These are phyloP conservation scores for Alces alces DNA, from an alignment of 2,113 vertebrate genomes.

Conservation along the genomic window DNA sequence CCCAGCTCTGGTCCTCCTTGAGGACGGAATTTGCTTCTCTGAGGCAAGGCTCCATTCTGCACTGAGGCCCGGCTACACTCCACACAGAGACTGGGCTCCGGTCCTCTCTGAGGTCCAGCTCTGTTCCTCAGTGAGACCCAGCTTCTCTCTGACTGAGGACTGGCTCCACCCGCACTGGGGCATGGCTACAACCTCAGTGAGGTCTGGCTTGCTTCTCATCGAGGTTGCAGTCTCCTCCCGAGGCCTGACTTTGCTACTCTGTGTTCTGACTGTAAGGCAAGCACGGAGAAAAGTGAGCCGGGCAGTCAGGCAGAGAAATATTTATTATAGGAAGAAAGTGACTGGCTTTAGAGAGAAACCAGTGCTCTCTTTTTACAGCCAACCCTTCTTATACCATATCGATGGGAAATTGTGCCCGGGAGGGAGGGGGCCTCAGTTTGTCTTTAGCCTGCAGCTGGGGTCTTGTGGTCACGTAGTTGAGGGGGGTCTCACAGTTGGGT, in stretches of 20 bases:
- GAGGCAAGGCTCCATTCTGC: neutral
- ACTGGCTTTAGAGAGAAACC: neutral
- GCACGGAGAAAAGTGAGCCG: neutral
- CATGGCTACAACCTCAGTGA: neutral
- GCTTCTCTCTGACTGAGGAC: neutral
- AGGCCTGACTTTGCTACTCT: neutral
- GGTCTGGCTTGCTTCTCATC: neutral
- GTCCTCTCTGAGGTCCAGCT: neutral
- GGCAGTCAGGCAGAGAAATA: neutral
- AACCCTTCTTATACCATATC: accelerated
- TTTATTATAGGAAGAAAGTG: neutral
- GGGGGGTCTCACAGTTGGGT: too few relatives aligned
- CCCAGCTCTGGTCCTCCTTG: neutral
- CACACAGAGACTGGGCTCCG: neutral
- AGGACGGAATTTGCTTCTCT: neutral
- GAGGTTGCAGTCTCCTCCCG: neutral
- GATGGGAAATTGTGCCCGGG: neutral
- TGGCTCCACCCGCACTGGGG: too few relatives aligned
- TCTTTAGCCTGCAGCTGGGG: neutral
- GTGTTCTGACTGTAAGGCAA: neutral
- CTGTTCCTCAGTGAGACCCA: neutral
- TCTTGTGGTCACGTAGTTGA: neutral
- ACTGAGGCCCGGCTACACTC: neutral
- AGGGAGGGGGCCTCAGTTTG: neutral
- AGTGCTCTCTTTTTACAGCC: neutral